phyloP scores from a whole-genome alignment of 2,888 invertebrate genomes.

The Pachydiplax longipennis region DNA sequence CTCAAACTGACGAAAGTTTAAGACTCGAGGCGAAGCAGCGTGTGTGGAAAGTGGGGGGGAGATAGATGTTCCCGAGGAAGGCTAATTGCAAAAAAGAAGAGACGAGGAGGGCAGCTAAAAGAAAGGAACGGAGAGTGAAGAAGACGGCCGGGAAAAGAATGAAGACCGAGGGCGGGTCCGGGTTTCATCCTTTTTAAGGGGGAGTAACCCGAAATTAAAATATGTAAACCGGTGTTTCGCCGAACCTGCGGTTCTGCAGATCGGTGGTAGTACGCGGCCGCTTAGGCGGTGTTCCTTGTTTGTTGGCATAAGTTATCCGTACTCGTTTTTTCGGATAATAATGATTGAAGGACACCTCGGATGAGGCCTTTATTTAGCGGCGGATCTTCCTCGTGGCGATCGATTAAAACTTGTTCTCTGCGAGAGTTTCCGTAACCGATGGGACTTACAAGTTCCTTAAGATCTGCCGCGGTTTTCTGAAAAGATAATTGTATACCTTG shows the following conservation, averaged over 20 bases:
- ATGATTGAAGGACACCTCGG: too few species aligned
- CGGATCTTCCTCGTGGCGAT: too few species aligned
- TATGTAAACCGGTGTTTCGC: too few species aligned
- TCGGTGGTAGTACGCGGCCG: too few species aligned
- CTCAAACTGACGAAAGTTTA: constrained; percentile 9
- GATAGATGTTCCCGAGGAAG: background rate
- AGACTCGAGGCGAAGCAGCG: background rate
- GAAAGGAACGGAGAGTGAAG: background rate
- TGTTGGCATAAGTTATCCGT: background rate
- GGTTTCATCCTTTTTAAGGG: background rate
- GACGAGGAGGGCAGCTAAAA: background rate
- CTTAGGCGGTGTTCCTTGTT: background rate
- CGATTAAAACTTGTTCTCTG: too few species aligned
- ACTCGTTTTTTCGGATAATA: background rate
- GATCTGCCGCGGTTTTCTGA: too few species aligned
- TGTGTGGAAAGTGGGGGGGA: background rate
- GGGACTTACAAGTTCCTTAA: too few species aligned
- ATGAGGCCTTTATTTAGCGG: too few species aligned
- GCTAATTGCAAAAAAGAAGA: background rate
- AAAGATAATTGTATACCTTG: too few species aligned
- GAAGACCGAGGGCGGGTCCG: background rate
- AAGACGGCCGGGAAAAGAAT: background rate
- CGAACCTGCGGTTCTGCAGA: too few species aligned
- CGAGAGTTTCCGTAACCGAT: too few species aligned
- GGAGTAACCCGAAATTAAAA: background rate